These are phyloP conservation scores for Pammene aurita DNA, from an alignment of 2,888 invertebrate genomes.

Conservation along the genomic window DNA sequence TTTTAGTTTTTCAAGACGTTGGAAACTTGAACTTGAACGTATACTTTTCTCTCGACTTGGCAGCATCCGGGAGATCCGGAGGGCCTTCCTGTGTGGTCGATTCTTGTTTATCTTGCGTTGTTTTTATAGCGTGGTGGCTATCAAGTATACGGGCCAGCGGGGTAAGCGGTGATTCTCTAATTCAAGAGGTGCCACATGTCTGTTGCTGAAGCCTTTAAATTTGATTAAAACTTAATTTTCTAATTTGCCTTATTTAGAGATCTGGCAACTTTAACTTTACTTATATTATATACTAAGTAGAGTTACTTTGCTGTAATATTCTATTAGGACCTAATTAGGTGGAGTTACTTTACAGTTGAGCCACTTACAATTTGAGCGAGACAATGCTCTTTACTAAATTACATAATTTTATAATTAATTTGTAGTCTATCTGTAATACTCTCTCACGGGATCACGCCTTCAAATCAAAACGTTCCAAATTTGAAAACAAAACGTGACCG, in stretches of 20 bases:
- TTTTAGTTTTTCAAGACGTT: conserved; percentile 10
- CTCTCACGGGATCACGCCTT: conserved; percentile 21
- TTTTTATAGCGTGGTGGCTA: background rate
- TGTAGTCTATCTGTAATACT: background rate
- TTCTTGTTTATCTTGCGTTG: conserved; percentile 25
- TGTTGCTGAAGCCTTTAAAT: background rate
- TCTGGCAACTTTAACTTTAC: background rate
- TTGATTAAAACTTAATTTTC: too few relatives aligned
- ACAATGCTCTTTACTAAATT: background rate
- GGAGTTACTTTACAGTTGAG: background rate
- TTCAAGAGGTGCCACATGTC: background rate
- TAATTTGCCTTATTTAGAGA: too few relatives aligned
- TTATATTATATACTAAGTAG: background rate
- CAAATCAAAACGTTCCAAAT: conserved; percentile 29
- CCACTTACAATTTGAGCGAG: background rate
- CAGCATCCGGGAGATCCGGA: conserved; percentile 27
- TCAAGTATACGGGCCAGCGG: background rate
- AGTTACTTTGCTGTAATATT: background rate
- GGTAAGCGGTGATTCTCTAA: background rate
- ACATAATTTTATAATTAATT: background rate
- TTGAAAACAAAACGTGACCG: conserved; percentile 45
- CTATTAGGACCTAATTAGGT: background rate
- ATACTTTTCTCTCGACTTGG: conserved; percentile 25
- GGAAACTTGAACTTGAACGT: conserved; percentile 18
- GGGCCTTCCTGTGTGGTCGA: conserved; percentile 34